Percentiles rank a stretch among this genome's conserved stretches.
Conservation (phyloP, 2,888 invertebrate genomes). For the Dusona sp. region DNA sequence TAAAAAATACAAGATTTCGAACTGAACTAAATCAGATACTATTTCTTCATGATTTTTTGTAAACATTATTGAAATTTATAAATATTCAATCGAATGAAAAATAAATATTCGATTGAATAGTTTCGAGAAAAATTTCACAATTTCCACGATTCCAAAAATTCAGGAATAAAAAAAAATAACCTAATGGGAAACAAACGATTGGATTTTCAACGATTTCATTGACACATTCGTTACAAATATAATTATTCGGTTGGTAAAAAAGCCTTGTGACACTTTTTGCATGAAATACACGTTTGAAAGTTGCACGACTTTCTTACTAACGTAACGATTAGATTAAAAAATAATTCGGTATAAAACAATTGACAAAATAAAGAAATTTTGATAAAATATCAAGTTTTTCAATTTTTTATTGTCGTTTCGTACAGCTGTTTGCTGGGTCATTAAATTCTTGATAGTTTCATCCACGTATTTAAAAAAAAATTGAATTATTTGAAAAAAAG, state of each 20-base stretch:
- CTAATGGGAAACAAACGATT: no score
- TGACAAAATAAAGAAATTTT: background rate
- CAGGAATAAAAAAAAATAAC: background rate
- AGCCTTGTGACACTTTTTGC: background rate
- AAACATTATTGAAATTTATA: no score
- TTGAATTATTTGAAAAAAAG: background rate
- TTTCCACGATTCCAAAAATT: no score
- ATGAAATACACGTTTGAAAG: no score
- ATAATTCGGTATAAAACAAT: background rate
- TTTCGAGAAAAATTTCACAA: no score
- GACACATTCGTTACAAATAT: background rate
- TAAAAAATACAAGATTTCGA: constrained; percentile 2
- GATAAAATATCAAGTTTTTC: background rate
- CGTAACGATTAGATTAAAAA: background rate
- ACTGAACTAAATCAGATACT: constrained; percentile 8
- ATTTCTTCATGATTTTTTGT: background rate
- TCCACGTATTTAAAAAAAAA: background rate
- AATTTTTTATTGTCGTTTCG: no score
- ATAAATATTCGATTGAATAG: no score
- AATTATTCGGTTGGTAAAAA: background rate
- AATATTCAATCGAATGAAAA: no score
- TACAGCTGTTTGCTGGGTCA: no score
- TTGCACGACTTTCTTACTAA: no score
- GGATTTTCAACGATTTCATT: background rate
- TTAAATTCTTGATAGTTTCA: background rate